These are phyloP conservation scores for Metaphire vulgaris DNA, from an alignment of 1,140 invertebrate species.

Conservation along the genomic window DNA sequence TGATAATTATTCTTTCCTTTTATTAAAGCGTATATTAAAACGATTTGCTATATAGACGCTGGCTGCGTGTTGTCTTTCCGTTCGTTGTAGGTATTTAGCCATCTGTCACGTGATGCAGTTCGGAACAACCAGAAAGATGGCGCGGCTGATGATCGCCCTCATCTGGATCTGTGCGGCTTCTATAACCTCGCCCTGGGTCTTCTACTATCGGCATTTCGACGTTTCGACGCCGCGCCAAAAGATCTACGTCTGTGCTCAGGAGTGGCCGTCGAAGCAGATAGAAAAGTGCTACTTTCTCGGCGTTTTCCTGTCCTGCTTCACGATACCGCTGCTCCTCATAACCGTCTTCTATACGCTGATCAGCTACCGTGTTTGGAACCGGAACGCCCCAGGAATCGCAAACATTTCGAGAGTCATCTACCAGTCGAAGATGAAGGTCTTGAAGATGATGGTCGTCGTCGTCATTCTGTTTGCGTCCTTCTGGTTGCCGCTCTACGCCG, in stretches of 20 bases:
- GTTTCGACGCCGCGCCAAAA: conserved; percentile 20
- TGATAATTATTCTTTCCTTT: no score
- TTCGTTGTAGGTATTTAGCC: conserved; percentile 69
- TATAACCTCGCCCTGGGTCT: conserved; percentile 77
- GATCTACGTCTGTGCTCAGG: conserved; percentile 34
- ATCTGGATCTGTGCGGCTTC: conserved; percentile 81
- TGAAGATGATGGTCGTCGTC: conserved; percentile 92
- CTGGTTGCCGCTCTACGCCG: conserved; percentile 81
- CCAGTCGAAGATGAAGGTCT: conserved; percentile 35
- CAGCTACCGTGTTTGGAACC: conserved; percentile 71
- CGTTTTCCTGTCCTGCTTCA: conserved; percentile 79
- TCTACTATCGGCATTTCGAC: conserved; percentile 67
- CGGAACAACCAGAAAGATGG: conserved; percentile 78
- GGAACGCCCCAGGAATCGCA: conserved; percentile 68
- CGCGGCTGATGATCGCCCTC: conserved; percentile 75
- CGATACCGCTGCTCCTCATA: conserved; percentile 81
- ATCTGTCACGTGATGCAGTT: conserved; percentile 88
- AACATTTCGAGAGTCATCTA: conserved; percentile 42
- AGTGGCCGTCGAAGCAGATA: conserved; percentile 54
- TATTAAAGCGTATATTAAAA: no score
- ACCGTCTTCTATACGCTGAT: conserved; percentile 72
- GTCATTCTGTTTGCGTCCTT: conserved; percentile 87
- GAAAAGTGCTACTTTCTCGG: conserved; percentile 79
- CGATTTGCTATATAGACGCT: no score
- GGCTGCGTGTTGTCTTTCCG: no score